Base-by-base conservation (phyloP, 2,113 vertebrate species). In the Aplodontia rufa region DNA sequence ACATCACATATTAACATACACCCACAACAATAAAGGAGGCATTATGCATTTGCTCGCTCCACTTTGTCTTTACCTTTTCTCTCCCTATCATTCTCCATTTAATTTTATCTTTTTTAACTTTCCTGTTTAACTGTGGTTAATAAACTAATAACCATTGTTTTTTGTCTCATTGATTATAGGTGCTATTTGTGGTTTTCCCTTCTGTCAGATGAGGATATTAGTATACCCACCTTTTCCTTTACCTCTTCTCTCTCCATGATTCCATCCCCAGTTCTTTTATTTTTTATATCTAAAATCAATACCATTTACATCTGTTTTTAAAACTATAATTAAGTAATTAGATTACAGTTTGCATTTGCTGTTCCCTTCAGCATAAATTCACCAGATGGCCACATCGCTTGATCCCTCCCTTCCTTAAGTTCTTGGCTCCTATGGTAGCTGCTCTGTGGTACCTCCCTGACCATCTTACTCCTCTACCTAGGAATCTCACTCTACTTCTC, bases 221-320 rank as follows among this genome's bases (percentile, higher is more conserved):
- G 69, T 83, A 19, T 6, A n/a, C 37, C 30, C 47, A 51, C 47
- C 16, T 86, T n/a, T 35, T 86, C 24, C 30, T 45, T 87, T 22
- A 68, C 7, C 32, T 81, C 13, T 40, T 91, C 45, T 58, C 28
- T 51, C 49, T 92, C 32, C 3, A 2, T 66, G 22, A 20, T 72
- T 93, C 74, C 75, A 19, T 68, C 40, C 55, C 90, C 11, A 35
- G 6, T 74, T 62, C 22, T 80, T 72, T 94, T 40, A 62, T 75
- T 91, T 91, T 55, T 90, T 75, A 71, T 85, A 88, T 88, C 72
- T 91, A 76, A 93, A 91, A 82, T 49, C 42, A 28, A 55, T 82
- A 14, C 26, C 28, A 69, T 26, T 91, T 88, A 69, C 7, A 53
- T 92, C 42, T 90, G 11, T 58, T 79, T 90, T 62, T 92, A 51